Evolutionary conservation across 2,113 vertebrate species (phyloP), one percentile per base, ranked within the genome.

Genomic region (Phainopepla nitens): DNA sequence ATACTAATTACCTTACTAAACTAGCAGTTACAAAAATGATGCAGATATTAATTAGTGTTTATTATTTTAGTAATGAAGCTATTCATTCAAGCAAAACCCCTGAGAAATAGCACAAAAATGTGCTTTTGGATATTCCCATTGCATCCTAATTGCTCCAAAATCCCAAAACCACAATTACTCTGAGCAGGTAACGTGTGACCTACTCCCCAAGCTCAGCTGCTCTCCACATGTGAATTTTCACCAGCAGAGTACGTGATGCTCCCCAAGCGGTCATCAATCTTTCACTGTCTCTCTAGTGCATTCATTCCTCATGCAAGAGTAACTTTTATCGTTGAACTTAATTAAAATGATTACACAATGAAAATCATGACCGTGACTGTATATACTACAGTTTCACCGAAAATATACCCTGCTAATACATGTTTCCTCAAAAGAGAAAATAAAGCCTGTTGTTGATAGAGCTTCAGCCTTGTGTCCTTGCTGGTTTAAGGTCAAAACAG

Each of bases 1-100:
- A 98, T 68, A 96, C 93, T 98, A 98, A 98, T 98, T 97, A 97
- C 96, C 92, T 94, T 93, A 97, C 93, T 97, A 97, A 98, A 95
- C 94, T 92, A 97, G 78, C 94, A 98, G 85, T 98, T 97, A 97
- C 57, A 86, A 96, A 97, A 97, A 97, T 78, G 53, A 98, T 61
- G 85, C 89, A 93, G 97, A 96, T 96, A 97, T 97, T 98, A 98
- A 98, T 98, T 97, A 97, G 89, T 64, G 86, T 86, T 97, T 97
- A 98, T 96, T 97, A 97, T 95, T 97, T 97, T 45, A 84, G 91
- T 91, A 98, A 97, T 94, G 84, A 96, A 95, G 95, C n/a, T 93
- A 89, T 96, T 97, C 60, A 97, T 93, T 94, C 88, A 97, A 95
- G 94, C 72, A 97, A 97, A 94, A 92, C 8, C 77, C 33, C 29